Evolutionary conservation across 2,797 vertebrate species (phyloP), one percentile per base, ranked within the genome.

Genomic region (Mycteria americana): DNA sequence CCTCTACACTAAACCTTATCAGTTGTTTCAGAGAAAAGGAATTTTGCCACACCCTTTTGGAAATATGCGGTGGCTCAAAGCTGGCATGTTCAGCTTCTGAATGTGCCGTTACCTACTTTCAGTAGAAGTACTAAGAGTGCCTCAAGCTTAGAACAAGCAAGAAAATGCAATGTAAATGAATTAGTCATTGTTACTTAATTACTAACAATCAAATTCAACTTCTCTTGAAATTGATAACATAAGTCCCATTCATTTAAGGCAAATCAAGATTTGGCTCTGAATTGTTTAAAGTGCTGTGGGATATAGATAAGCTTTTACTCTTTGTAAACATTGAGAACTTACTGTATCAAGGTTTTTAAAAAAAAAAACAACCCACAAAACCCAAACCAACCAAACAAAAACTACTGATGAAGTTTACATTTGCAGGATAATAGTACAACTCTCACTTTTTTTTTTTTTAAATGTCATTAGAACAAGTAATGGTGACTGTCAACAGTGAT

Each of bases 401-500:
- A 6, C 18, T 81, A 43, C 30, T 78, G 31, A 35, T 90, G 53
- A 88, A 89, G 22, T 90, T 89, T 90, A 37, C 10, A 11, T 92
- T 83, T 97, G 18, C n/a, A 75, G 53, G 35, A 56, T 90, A 77
- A 75, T n/a, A 67, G 54, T 82, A 39, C 64, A 82, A 93, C 35
- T 93, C 95, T 96, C 69, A 81, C n/a, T 6, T 94, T 60, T 79
- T 35, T 84, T 84, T 95, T 97, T 96, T 92, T 60, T 79, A 91
- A 97, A 91, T 88, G 24, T 97, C 54, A 79, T 93, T 84, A 96
- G 96, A 96, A 67, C 95, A 96, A 95, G 94, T 96, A 94, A 95
- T 96, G 95, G 95, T 97, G 93, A 89, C 95, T 95, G 93, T 93
- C 88, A 96, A 93, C 95, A 93, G 35, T 86, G 96, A 96, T 88